These are phyloP conservation scores for Samia ricini DNA, from an alignment of 1,140 invertebrate species.

Conservation along the genomic window DNA sequence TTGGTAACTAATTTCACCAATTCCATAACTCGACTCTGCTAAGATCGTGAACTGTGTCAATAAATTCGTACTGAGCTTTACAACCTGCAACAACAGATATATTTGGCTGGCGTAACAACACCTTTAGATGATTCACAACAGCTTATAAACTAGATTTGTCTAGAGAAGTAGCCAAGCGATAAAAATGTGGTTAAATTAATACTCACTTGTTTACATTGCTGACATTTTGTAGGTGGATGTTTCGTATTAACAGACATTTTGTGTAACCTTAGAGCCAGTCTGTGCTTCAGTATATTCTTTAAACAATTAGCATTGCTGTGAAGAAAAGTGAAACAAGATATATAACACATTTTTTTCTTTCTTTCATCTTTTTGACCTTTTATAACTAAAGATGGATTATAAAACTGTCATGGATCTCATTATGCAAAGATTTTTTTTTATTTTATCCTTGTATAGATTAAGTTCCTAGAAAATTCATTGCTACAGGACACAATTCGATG, in stretches of 20 bases:
- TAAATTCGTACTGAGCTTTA: constrained; percentile 56
- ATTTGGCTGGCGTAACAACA: too few species aligned
- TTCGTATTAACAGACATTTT: constrained; percentile 58
- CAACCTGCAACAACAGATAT: constrained; percentile 39
- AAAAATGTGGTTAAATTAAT: background rate
- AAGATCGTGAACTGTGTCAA: constrained; percentile 64
- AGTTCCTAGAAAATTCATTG: too few species aligned
- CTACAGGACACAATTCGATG: too few species aligned
- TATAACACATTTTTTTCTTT: background rate
- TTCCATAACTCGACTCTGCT: constrained; percentile 76
- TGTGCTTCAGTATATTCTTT: constrained; percentile 62
- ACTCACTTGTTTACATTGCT: constrained; percentile 70
- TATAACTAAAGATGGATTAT: too few species aligned
- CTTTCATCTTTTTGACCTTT: too few species aligned
- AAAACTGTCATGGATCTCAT: too few species aligned
- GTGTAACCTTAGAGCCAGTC: constrained; percentile 52
- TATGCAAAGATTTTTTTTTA: too few species aligned
- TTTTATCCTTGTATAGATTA: too few species aligned
- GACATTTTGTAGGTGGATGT: constrained; percentile 58
- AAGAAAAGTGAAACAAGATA: constrained; percentile 22
- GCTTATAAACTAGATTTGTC: too few species aligned
- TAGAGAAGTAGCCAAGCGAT: background rate
- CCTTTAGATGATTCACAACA: too few species aligned
- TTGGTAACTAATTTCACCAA: constrained; percentile 78
- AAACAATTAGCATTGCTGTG: constrained; percentile 61